Base-by-base conservation (phyloP, 2,888 invertebrate genomes). In the Cataglyphis cursor region DNA sequence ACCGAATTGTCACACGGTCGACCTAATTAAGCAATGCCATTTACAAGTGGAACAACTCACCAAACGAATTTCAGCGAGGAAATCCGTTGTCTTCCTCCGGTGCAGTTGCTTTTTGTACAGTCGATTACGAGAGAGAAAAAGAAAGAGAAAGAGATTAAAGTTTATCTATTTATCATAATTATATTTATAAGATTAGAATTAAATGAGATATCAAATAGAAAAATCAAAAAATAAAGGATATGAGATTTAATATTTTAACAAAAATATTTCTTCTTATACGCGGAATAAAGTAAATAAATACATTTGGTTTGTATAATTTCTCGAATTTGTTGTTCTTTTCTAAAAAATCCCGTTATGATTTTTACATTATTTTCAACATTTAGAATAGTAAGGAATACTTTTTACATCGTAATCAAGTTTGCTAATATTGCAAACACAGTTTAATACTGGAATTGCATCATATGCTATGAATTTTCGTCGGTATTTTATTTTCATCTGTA, bases 1-100 rank as follows among this genome's bases (percentile, higher is more conserved):
- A 61, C 78, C 89, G 85, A 85, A 90, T 88, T 86, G 90, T 89
- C 90, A 84, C 83, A 89, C 83, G 87, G 85, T 73, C 89, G 89
- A 89, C 86, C 86, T 87, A 90, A 90, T 90, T 90, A 90, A 90
- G 85, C 85, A 51, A 82, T 70, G 81, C 73, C 88, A 90, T 90
- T 90, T 90, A 87, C 90, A 88, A 88, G 75, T 44, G 41, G 76
- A 82, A 82, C 83, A 65, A 72, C 81, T 70, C 65, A 76, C 66
- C 76, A 72, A 89, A 90, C 82, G 85, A 85, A 76, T 80, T 70
- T 78, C 44, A 57, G 35, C 35, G 72, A 78, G 78, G 21, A 72
- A 72, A 78, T 78, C 59, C 41, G 74, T 62, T 51, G 57, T 28
- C 44, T 57, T 38, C 21, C 31, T 72, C 44, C 24, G 10, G 3